Percentiles rank a stretch among this genome's conserved stretches.
Conservation (phyloP, 2,113 vertebrate species). For the Paradisaea rubra region DNA sequence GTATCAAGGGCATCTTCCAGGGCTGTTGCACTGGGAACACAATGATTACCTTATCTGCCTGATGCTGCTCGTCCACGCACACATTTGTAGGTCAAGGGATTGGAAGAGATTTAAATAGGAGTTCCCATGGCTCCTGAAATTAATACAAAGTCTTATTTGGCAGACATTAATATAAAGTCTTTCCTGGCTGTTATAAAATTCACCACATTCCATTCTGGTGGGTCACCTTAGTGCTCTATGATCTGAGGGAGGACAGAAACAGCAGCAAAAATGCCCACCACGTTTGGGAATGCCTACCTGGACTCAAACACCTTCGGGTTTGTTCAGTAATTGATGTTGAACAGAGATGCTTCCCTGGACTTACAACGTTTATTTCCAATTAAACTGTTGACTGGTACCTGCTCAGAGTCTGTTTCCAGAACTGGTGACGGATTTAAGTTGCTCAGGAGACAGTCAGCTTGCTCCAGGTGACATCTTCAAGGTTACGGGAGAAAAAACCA, state of each 20-base stretch:
- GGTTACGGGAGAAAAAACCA: not conserved
- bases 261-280: not conserved
- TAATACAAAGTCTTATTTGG: not conserved
- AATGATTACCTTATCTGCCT: not conserved
- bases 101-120: conserved; percentile 7
- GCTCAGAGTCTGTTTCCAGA: not conserved
- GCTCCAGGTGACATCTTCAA: conserved; percentile 5
- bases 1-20: not conserved
- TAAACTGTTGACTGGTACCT: conserved; percentile 22
- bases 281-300: not conserved
- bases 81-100: not conserved
- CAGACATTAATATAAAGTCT: not conserved
- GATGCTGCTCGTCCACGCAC: not conserved
- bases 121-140: conserved; percentile 24
- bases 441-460: not conserved
- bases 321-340: not conserved
- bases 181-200: not conserved
- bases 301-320: not conserved
- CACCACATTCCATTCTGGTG: not conserved
- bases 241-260: not conserved
- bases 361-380: conserved; percentile 37
- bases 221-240: not conserved
- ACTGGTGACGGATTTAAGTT: not conserved
- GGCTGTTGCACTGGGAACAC: not conserved
- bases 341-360: not conserved